phyloP scores from a whole-genome alignment of 2,888 invertebrate genomes.

The Thyatira batis region DNA sequence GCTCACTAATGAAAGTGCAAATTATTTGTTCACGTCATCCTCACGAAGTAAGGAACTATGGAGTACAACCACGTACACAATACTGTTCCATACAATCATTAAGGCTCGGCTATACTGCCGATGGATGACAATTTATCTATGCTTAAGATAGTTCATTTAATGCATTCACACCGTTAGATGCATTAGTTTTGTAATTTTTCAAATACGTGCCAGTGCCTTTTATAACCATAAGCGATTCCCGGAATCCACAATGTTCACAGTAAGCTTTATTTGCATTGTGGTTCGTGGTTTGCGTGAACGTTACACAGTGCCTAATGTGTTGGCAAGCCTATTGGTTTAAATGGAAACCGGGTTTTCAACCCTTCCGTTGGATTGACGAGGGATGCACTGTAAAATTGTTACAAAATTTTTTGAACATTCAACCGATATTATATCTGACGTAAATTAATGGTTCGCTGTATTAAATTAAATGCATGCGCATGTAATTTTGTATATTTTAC shows the following conservation, averaged over 20 bases:
- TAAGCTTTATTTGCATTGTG: constrained; percentile 20
- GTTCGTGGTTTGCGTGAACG: constrained; percentile 4
- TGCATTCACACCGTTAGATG: background rate
- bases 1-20: constrained; percentile 36
- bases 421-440: too few species aligned
- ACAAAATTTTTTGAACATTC: background rate
- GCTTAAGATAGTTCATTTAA: background rate
- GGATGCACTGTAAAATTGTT: background rate
- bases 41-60: constrained; percentile 13
- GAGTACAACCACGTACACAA: constrained; percentile 30
- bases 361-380: constrained; percentile 2
- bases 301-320: constrained; percentile 5
- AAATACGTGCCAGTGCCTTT: background rate
- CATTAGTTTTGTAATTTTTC: background rate
- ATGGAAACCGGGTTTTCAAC: constrained; percentile 3
- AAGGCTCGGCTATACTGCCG: constrained; percentile 11
- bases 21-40: constrained; percentile 36
- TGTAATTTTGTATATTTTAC: too few species aligned
- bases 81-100: constrained; percentile 10
- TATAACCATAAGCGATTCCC: constrained; percentile 24
- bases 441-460: background rate
- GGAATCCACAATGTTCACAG: constrained; percentile 25
- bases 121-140: background rate
- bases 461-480: too few species aligned
- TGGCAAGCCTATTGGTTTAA: constrained; percentile 6